A percentile compares a stretch with the other conserved stretches of the same genome.
phyloP scores from a whole-genome alignment of 1,140 invertebrate species.

The Aporrectodea caliginosa region DNA sequence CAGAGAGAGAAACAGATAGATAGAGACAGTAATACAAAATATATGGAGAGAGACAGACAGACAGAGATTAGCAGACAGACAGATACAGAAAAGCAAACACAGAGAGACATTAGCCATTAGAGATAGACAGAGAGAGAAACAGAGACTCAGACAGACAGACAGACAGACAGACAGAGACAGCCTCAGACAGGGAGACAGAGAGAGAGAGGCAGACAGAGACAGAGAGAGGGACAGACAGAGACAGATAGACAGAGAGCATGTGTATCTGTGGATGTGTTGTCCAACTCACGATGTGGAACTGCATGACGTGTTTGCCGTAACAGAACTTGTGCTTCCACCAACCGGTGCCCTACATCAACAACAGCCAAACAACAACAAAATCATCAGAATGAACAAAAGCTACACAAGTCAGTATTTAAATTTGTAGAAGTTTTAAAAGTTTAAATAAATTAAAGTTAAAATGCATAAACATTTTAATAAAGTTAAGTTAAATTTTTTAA shows the following conservation, averaged over 20 bases:
- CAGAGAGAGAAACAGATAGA: no score
- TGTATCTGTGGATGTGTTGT: background rate
- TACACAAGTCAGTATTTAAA: no score
- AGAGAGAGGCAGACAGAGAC: background rate
- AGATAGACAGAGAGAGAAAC: background rate
- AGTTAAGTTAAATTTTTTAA: no score
- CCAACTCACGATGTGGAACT: slow-evolving; percentile 58
- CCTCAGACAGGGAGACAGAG: no score
- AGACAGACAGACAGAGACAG: background rate
- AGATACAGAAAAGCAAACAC: background rate
- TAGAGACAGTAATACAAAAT: no score
- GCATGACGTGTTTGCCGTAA: slow-evolving; percentile 50
- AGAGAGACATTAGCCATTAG: background rate
- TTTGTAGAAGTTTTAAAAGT: no score
- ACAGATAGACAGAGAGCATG: background rate
- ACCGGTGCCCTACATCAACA: slow-evolving; percentile 65
- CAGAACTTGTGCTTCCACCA: slow-evolving; percentile 58
- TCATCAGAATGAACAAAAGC: no score
- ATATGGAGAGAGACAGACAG: no score
- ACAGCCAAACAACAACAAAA: background rate
- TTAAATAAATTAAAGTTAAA: no score
- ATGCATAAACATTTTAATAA: no score
- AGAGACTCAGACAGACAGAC: background rate
- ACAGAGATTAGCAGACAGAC: no score
- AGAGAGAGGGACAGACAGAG: background rate